phyloP scores from a whole-genome alignment of 1,140 invertebrate genomes.

The Drosophila persimilis region DNA sequence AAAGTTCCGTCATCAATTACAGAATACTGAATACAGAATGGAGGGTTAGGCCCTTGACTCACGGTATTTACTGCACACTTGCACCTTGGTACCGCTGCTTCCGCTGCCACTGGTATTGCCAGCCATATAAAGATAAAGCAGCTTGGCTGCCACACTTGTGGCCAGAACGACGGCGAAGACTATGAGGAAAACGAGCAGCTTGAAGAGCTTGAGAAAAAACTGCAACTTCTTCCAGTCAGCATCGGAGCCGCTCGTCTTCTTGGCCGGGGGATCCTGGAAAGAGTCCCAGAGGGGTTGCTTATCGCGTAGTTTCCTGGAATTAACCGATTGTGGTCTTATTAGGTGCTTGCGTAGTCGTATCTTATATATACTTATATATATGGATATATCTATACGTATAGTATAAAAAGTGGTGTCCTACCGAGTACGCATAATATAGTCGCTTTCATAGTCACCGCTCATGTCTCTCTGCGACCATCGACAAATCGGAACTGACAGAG shows the following conservation, averaged over 20 bases:
- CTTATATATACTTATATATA: not conserved
- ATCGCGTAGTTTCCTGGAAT: slow-evolving; percentile 50
- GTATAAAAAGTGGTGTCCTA: slow-evolving; percentile 28
- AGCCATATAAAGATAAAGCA: slow-evolving; percentile 94
- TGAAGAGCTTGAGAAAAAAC: slow-evolving; percentile 91
- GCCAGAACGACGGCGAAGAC: slow-evolving; percentile 92
- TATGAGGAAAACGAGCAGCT: slow-evolving; percentile 91
- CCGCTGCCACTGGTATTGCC: slow-evolving; percentile 90
- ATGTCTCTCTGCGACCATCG: slow-evolving; percentile 41
- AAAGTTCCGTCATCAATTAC: slow-evolving; percentile 9
- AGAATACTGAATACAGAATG: not conserved
- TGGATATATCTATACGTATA: not conserved
- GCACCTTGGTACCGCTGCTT: slow-evolving; percentile 84
- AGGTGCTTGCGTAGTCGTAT: slow-evolving; percentile 1
- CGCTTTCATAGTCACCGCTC: slow-evolving; percentile 63
- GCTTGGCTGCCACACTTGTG: slow-evolving; percentile 92
- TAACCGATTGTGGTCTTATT: slow-evolving; percentile 6
- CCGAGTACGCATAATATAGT: slow-evolving; percentile 54
- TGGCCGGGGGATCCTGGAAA: slow-evolving; percentile 90
- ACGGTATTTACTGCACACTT: slow-evolving; percentile 88
- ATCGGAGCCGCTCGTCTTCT: slow-evolving; percentile 93
- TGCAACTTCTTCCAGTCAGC: slow-evolving; percentile 93
- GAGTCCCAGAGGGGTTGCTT: slow-evolving; percentile 70
- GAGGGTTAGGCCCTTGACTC: slow-evolving; percentile 41
- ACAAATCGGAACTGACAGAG: slow-evolving; percentile 52